Percentiles rank a stretch among this genome's conserved stretches.
Evolutionary conservation across 1,140 invertebrate genomes (phyloP).

Genomic region (Drosophila auraria): DNA sequence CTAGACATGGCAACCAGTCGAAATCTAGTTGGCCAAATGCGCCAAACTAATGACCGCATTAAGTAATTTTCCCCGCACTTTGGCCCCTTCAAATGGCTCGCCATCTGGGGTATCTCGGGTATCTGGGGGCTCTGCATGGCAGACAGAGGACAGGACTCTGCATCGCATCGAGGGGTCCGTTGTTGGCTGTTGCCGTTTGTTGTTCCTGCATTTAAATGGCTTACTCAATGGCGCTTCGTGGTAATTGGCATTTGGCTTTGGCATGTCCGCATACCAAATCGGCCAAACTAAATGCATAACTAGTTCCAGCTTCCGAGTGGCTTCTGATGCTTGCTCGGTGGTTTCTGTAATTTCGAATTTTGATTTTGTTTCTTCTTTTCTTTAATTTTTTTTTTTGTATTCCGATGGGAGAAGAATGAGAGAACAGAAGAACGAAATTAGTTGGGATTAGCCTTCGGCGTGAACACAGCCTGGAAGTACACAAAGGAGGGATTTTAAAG

Average conservation of each 20-base stretch:
- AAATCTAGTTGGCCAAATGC: constrained; percentile 65
- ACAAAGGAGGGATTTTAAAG: constrained; percentile 4
- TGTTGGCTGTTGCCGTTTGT: constrained; percentile 2
- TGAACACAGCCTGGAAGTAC: too few relatives aligned
- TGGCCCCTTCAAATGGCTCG: constrained; percentile 1
- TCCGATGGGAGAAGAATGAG: neutral
- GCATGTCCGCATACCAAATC: constrained; percentile 44
- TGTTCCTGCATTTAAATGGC: constrained; percentile 58
- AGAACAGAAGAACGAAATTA: constrained; percentile 32
- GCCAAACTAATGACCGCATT: constrained; percentile 61
- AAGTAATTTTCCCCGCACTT: constrained; percentile 59
- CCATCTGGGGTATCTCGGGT: constrained; percentile 20
- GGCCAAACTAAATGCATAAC: constrained; percentile 51
- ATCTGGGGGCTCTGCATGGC: constrained; percentile 20
- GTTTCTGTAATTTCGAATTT: constrained; percentile 14
- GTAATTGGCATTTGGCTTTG: constrained; percentile 70
- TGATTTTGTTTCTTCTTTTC: neutral
- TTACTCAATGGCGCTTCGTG: constrained; percentile 64
- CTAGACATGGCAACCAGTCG: constrained; percentile 23
- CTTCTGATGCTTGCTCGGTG: constrained; percentile 25
- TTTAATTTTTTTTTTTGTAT: neutral
- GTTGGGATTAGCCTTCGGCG: constrained; percentile 30
- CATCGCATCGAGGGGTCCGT: constrained; percentile 8
- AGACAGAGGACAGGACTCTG: constrained; percentile 9
- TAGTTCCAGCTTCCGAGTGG: constrained; percentile 30